These are phyloP conservation scores for Trichogramma evanescens DNA, from an alignment of 2,888 invertebrate species.

Conservation along the genomic window DNA sequence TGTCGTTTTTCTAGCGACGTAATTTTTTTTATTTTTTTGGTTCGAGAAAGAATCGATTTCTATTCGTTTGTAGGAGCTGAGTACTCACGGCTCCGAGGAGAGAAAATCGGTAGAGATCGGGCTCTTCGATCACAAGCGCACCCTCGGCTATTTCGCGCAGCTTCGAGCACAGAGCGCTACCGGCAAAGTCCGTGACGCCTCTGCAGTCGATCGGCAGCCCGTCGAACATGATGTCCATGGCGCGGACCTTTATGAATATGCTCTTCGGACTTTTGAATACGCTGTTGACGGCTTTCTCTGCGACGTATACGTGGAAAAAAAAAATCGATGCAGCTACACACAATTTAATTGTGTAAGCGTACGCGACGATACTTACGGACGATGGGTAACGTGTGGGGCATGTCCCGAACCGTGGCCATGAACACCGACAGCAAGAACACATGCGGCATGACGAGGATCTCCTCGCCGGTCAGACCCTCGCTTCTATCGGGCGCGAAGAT, in stretches of 20 bases:
- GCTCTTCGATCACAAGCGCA: slow-evolving; percentile 49
- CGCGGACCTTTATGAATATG: slow-evolving; percentile 59
- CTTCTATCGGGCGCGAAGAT: slow-evolving; percentile 59
- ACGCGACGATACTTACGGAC: slow-evolving; percentile 43
- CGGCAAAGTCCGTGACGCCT: slow-evolving; percentile 66
- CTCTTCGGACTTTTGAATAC: slow-evolving; percentile 61
- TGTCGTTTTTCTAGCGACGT: slow-evolving; percentile 63
- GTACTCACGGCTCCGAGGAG: slow-evolving; percentile 60
- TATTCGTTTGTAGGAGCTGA: background rate
- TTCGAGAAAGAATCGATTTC: background rate
- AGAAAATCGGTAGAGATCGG: slow-evolving; percentile 64
- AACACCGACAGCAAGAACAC: slow-evolving; percentile 60
- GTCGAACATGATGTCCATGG: slow-evolving; percentile 66
- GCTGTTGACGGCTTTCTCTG: slow-evolving; percentile 60
- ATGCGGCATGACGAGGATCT: slow-evolving; percentile 64
- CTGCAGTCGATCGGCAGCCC: slow-evolving; percentile 68
- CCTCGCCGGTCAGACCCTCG: slow-evolving; percentile 66
- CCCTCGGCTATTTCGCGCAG: slow-evolving; percentile 55
- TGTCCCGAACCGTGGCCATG: slow-evolving; percentile 51
- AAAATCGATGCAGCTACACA: background rate
- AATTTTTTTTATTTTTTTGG: background rate
- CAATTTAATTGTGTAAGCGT: background rate
- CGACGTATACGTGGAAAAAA: background rate
- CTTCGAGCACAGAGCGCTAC: slow-evolving; percentile 65
- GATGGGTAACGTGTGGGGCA: slow-evolving; percentile 61